Evolutionary conservation across 2,113 vertebrate genomes (phyloP).

Genomic region (Guaruba guarouba): DNA sequence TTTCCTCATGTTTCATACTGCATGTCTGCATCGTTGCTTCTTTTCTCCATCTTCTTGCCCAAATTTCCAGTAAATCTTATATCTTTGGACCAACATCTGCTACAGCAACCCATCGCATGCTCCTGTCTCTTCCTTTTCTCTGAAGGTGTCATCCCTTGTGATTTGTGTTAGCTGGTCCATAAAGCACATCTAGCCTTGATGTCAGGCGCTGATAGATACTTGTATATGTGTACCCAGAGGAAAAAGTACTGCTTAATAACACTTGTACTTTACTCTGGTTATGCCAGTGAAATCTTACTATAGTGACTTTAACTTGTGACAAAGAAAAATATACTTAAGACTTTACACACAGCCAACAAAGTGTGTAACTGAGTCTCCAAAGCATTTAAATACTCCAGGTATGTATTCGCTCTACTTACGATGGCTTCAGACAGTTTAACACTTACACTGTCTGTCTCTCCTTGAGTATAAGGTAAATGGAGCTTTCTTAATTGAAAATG

Average conservation of each 20-base stretch:
- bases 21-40: slow-evolving; percentile 42
- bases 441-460: background rate
- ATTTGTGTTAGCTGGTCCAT: background rate
- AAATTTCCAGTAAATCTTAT: background rate
- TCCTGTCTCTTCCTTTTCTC: slow-evolving; percentile 3
- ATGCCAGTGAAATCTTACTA: background rate
- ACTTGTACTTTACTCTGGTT: background rate
- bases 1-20: background rate
- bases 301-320: background rate
- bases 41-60: slow-evolving; percentile 2
- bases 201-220: background rate
- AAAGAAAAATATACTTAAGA: background rate
- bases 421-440: background rate
- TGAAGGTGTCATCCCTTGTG: background rate
- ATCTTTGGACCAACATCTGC: background rate
- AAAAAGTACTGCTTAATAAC: background rate
- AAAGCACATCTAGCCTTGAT: slow-evolving; percentile 10
- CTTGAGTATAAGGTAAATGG: background rate
- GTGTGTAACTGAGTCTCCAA: background rate
- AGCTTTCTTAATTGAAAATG: background rate
- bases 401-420: background rate
- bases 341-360: background rate
- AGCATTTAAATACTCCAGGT: background rate
- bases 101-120: slow-evolving; percentile 30
- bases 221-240: background rate